These are phyloP conservation scores for Centruroides sculpturatus DNA, from an alignment of 1,140 invertebrate species.

Conservation along the genomic window DNA sequence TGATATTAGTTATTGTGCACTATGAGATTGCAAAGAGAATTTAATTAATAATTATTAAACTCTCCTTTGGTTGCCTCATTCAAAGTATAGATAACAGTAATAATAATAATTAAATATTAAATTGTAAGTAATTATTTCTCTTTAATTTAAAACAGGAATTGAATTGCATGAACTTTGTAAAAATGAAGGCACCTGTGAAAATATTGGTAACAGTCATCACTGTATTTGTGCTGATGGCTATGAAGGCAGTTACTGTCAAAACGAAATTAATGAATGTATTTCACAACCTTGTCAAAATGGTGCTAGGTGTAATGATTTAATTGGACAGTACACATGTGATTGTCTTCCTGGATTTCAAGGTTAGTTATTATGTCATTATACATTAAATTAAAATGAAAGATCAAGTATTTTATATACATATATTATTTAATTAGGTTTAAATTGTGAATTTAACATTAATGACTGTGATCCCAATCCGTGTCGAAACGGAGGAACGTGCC, in stretches of 20 bases:
- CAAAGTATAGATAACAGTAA: no score
- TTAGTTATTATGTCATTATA: slow-evolving; percentile 26
- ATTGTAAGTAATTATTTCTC: no score
- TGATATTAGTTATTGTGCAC: no score
- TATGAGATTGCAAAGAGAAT: no score
- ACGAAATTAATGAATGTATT: slow-evolving; percentile 77
- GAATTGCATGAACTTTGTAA: slow-evolving; percentile 60
- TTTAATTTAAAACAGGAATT: slow-evolving; percentile 28
- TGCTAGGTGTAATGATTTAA: slow-evolving; percentile 50
- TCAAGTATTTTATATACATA: slow-evolving; percentile 42
- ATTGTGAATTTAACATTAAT: slow-evolving; percentile 44
- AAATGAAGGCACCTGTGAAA: slow-evolving; percentile 79
- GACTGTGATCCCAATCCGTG: slow-evolving; percentile 65
- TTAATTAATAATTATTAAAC: no score
- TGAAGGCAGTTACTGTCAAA: slow-evolving; percentile 76
- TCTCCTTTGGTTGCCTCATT: no score
- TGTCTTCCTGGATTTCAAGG: slow-evolving; percentile 30
- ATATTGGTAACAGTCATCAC: slow-evolving; percentile 65
- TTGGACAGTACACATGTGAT: slow-evolving; percentile 53
- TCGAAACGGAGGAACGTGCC: slow-evolving; percentile 76
- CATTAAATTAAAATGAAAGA: slow-evolving; percentile 43
- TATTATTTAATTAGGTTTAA: slow-evolving; percentile 42
- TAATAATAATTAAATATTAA: no score
- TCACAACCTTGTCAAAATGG: slow-evolving; percentile 43
- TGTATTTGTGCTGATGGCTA: slow-evolving; percentile 76